phyloP scores from a whole-genome alignment of 1,140 invertebrate species.

The Heliconius hewitsoni region DNA sequence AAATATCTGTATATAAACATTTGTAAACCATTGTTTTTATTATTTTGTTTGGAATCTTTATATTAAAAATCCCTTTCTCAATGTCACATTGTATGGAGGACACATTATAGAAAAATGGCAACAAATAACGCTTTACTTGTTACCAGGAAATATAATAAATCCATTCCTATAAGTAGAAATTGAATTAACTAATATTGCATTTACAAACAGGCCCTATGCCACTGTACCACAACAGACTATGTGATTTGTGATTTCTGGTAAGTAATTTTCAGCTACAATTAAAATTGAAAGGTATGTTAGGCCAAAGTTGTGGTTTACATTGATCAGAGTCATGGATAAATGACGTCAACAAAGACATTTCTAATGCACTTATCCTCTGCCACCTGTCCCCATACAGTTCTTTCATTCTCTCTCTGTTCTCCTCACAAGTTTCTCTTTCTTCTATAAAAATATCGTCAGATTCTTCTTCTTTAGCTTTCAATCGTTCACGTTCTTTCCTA shows the following conservation, averaged over 20 bases:
- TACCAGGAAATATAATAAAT: too few relatives aligned
- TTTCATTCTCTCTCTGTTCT: constrained; percentile 69
- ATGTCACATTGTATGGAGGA: too few relatives aligned
- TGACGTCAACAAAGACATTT: constrained; percentile 86
- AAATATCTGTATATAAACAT: too few relatives aligned
- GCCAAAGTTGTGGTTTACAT: constrained; percentile 86
- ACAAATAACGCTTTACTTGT: too few relatives aligned
- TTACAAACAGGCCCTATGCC: too few relatives aligned
- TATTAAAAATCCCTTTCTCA: too few relatives aligned
- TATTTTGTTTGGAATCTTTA: too few relatives aligned
- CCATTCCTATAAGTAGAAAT: not conserved
- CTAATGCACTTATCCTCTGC: constrained; percentile 87
- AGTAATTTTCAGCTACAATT: constrained; percentile 44
- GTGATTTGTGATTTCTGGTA: not conserved
- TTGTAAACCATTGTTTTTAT: too few relatives aligned
- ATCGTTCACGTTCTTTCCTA: constrained; percentile 78
- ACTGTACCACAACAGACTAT: too few relatives aligned
- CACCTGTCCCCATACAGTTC: constrained; percentile 84
- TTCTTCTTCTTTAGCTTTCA: constrained; percentile 71
- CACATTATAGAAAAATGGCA: too few relatives aligned
- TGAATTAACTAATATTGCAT: too few relatives aligned
- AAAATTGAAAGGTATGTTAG: constrained; percentile 86
- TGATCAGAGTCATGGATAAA: constrained; percentile 85
- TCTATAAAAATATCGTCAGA: constrained; percentile 44
- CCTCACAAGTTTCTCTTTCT: constrained; percentile 47